Conservation (phyloP, 2,113 vertebrate genomes). For the Henicopernis longicauda region DNA sequence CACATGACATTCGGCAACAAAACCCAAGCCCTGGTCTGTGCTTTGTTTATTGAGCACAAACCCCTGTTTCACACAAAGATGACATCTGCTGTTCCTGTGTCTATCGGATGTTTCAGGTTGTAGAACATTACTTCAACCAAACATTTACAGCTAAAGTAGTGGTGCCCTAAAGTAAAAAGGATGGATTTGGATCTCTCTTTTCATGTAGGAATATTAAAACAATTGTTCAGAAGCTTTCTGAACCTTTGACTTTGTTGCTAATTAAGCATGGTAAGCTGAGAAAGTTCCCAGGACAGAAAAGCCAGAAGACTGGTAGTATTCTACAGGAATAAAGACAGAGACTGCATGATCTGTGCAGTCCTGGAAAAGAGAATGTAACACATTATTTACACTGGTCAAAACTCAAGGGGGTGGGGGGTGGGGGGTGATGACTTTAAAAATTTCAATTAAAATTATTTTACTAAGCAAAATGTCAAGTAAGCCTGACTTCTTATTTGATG, state of each 20-base stretch:
- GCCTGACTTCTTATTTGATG: background rate
- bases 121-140: background rate
- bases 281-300: background rate
- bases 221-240: background rate
- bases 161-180: background rate
- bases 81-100: background rate
- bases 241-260: background rate
- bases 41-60: background rate
- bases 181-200: background rate
- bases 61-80: background rate
- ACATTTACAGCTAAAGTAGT: background rate
- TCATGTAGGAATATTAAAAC: background rate
- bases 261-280: background rate
- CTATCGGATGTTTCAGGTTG: background rate
- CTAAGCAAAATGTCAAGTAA: background rate
- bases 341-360: background rate
- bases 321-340: background rate
- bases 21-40: background rate
- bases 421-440: background rate
- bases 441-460: background rate
- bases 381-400: background rate
- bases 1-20: constrained; percentile 12
- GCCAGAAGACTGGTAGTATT: background rate
- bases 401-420: too few species aligned
- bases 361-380: background rate